Conservation (phyloP, 2,797 vertebrate species). For the Urophycis tenuis region DNA sequence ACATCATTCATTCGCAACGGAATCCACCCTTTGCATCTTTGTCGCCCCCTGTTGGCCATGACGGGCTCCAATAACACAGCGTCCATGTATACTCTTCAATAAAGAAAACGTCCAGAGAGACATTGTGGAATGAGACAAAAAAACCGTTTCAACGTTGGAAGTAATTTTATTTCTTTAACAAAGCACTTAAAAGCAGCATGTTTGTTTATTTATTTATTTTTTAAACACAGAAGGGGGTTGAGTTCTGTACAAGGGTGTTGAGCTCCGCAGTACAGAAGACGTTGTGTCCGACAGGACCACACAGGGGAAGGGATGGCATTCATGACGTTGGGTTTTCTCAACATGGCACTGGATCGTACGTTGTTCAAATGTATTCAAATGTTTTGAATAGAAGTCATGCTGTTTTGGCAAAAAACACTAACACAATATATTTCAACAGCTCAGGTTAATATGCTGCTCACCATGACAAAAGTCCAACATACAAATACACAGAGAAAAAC, state of each 20-base stretch:
- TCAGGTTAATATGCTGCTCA: constrained; percentile 17
- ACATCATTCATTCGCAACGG: neutral
- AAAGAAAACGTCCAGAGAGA: neutral
- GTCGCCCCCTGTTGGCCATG: neutral
- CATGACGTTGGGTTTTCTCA: constrained; percentile 31
- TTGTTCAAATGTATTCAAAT: constrained; percentile 39
- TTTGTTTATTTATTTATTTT: constrained; percentile 28
- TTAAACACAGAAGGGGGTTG: constrained; percentile 55
- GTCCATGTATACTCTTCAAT: neutral
- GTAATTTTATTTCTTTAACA: constrained; percentile 71
- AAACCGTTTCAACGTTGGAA: constrained; percentile 41
- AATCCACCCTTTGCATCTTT: neutral
- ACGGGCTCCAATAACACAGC: neutral
- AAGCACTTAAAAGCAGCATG: constrained; percentile 66
- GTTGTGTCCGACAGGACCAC: constrained; percentile 50
- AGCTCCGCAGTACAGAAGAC: constrained; percentile 47
- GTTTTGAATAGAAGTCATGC: constrained; percentile 26
- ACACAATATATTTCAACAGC: constrained; percentile 36
- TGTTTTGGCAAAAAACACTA: constrained; percentile 50
- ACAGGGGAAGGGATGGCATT: constrained; percentile 28
- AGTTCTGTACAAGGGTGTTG: constrained; percentile 49
- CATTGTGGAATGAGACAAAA: constrained; percentile 20
- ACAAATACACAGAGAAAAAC: constrained; percentile 49
- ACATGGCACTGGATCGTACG: constrained; percentile 37
- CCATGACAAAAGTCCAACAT: constrained; percentile 52